phyloP scores from a whole-genome alignment of 2,888 invertebrate species.

The Cryptophagus acutangulus region DNA sequence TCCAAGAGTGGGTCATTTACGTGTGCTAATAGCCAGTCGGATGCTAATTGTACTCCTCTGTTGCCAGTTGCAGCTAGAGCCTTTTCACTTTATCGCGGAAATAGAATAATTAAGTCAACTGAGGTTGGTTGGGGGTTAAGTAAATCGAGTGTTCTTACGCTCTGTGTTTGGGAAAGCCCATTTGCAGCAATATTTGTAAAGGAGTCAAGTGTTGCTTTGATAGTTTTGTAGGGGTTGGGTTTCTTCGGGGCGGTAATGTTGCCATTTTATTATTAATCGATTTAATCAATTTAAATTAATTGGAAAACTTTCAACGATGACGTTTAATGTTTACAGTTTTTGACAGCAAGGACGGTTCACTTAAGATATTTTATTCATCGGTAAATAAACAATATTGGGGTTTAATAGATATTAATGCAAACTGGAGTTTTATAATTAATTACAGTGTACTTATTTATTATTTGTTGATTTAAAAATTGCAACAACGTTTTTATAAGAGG shows the following conservation, averaged over 20 bases:
- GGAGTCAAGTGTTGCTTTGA: conserved; percentile 71
- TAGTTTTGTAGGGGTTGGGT: conserved; percentile 66
- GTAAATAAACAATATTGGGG: no score
- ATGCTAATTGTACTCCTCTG: conserved; percentile 80
- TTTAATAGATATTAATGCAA: no score
- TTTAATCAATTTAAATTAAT: conserved; percentile 1
- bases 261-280: conserved; percentile 57
- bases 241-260: conserved; percentile 71
- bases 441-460: no score
- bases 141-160: conserved; percentile 61
- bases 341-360: no score
- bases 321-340: no score
- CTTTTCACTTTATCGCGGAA: no score
- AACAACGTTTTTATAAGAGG: no score
- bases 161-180: conserved; percentile 84
- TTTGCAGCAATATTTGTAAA: conserved; percentile 76
- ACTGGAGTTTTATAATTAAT: no score
- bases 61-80: conserved; percentile 87
- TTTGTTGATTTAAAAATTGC: no score
- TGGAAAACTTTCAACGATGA: no score
- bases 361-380: no score
- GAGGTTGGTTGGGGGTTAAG: neutral
- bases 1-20: conserved; percentile 80
- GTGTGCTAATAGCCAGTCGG: conserved; percentile 87
- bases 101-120: conserved; percentile 35